Conservation (phyloP, 2,888 invertebrate species). For the Drosophila mettleri region DNA sequence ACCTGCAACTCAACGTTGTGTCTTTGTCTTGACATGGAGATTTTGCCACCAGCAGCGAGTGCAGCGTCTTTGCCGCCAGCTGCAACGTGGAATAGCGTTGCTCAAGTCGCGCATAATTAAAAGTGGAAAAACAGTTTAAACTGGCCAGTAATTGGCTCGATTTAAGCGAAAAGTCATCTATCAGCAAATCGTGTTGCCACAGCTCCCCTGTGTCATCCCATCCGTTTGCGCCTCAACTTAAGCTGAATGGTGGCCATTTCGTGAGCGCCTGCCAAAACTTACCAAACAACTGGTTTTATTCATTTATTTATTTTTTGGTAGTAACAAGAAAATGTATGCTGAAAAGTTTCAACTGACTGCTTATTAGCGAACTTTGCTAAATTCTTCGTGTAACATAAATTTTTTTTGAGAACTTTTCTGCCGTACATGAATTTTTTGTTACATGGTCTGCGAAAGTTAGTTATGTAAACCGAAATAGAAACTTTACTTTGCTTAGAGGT, state of each 20-base stretch:
- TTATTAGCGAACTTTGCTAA: conserved; percentile 5
- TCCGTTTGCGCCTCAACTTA: conserved; percentile 11
- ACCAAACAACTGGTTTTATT: conserved; percentile 9
- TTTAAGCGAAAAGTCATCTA: conserved; percentile 34
- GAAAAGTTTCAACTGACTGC: conserved; percentile 5
- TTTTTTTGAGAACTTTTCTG: background rate
- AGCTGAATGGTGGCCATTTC: conserved; percentile 6
- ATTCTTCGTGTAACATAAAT: background rate
- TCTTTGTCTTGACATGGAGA: conserved; percentile 62
- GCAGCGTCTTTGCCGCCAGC: conserved; percentile 32
- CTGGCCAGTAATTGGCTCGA: conserved; percentile 50
- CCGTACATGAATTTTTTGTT: background rate
- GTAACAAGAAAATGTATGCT: conserved; percentile 7
- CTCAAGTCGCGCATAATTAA: conserved; percentile 67
- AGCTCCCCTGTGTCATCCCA: conserved; percentile 27
- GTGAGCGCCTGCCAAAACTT: conserved; percentile 15
- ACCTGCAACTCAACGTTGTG: conserved; percentile 63
- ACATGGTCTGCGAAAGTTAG: no score
- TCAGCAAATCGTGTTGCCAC: conserved; percentile 20
- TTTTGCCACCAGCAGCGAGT: conserved; percentile 59
- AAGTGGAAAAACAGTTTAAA: conserved; percentile 56
- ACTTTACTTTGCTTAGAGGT: background rate
- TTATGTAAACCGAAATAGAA: background rate
- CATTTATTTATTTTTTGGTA: background rate
- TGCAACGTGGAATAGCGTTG: conserved; percentile 36